Percentiles rank a stretch among this genome's conserved stretches.
Conservation (phyloP, 2,888 invertebrate species). For the Chouioia cunea region DNA sequence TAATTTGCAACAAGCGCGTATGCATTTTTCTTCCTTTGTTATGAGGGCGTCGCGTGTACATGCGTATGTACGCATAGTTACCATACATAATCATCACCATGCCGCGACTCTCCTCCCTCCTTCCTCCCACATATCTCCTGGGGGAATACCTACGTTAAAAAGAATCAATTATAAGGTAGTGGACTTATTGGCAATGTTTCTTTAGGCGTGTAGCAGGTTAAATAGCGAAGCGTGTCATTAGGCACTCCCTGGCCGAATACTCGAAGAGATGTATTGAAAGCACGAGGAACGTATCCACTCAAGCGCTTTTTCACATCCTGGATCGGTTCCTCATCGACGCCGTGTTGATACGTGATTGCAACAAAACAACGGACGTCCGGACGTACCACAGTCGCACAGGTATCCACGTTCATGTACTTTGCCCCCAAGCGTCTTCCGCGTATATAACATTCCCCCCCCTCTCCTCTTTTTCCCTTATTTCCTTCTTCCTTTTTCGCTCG, state of each 20-base stretch:
- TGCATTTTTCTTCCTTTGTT: no score
- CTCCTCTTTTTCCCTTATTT: slow-evolving; percentile 44
- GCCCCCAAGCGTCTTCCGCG: slow-evolving; percentile 38
- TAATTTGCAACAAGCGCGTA: no score
- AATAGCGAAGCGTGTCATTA: slow-evolving; percentile 7
- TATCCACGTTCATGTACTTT: slow-evolving; percentile 59
- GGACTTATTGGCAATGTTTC: no score
- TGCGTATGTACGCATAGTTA: neutral
- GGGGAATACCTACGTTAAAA: neutral
- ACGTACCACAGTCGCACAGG: slow-evolving; percentile 66
- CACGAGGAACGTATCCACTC: slow-evolving; percentile 55
- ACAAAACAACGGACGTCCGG: slow-evolving; percentile 69
- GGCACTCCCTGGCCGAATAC: slow-evolving; percentile 21
- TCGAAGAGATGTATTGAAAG: slow-evolving; percentile 1
- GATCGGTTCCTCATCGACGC: slow-evolving; percentile 55
- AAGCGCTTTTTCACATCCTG: slow-evolving; percentile 64
- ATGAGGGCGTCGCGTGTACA: neutral
- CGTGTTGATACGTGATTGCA: slow-evolving; percentile 63
- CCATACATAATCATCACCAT: neutral
- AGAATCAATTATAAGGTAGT: slow-evolving; percentile 18
- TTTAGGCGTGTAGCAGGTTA: neutral
- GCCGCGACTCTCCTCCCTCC: slow-evolving; percentile 4
- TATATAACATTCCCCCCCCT: slow-evolving; percentile 46
- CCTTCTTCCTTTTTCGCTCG: slow-evolving; percentile 37
- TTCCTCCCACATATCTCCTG: neutral